phyloP scores from a whole-genome alignment of 2,113 vertebrate genomes.

The Bothrops jararaca region DNA sequence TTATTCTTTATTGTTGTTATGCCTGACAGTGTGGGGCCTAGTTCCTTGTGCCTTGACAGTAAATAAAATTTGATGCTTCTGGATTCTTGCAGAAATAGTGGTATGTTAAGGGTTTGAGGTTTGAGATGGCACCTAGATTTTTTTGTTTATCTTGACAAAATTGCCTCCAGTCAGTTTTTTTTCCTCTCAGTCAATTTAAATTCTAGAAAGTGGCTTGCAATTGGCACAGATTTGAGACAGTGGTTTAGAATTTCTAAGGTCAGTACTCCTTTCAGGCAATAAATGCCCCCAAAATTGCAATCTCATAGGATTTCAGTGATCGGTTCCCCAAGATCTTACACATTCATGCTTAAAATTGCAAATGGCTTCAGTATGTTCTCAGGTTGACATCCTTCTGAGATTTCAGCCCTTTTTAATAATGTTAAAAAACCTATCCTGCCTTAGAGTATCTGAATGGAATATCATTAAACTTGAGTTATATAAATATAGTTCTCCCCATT shows the following conservation, averaged over 20 bases:
- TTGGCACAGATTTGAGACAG: neutral
- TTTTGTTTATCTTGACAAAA: neutral
- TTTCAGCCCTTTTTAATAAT: neutral
- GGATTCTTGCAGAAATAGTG: neutral
- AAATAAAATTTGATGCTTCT: neutral
- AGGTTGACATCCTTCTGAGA: neutral
- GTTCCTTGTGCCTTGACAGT: neutral
- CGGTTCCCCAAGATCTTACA: neutral
- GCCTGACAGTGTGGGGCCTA: neutral
- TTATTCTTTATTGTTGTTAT: neutral
- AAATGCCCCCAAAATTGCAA: neutral
- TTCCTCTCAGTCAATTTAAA: neutral
- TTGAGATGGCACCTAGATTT: neutral
- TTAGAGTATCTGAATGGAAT: neutral
- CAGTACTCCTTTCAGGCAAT: neutral
- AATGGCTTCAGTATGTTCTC: neutral
- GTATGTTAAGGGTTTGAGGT: neutral
- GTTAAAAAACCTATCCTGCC: neutral
- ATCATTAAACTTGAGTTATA: neutral
- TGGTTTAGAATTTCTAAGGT: neutral
- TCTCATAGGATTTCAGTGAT: neutral
- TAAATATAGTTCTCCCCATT: neutral
- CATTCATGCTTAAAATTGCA: neutral
- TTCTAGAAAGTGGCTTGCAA: neutral
- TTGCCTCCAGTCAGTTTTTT: neutral